These are phyloP conservation scores for Muntiacus reevesi DNA, from an alignment of 2,113 vertebrate species.

Conservation along the genomic window DNA sequence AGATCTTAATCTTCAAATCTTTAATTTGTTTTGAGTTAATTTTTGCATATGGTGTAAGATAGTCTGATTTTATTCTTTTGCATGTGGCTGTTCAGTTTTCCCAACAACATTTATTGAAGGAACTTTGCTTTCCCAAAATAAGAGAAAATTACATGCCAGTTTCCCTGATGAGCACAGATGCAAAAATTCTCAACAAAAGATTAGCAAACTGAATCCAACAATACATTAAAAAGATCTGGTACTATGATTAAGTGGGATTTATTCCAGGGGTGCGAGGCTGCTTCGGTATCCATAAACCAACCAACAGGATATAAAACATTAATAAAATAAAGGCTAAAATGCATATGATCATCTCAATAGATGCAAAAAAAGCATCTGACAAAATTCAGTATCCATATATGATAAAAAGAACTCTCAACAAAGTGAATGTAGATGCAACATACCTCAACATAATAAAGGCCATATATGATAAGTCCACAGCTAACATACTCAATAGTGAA, in stretches of 20 bases:
- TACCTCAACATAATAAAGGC: not conserved
- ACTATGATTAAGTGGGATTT: not conserved
- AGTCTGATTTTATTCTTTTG: not conserved
- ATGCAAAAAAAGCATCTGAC: not conserved
- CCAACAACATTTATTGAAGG: not conserved
- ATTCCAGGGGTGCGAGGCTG: not conserved
- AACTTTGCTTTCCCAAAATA: not conserved
- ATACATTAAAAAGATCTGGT: not conserved
- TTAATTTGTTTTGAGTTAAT: not conserved
- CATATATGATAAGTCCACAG: not conserved
- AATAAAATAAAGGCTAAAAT: not conserved
- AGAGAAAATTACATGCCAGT: not conserved
- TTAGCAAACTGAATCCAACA: not conserved
- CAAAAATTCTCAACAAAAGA: not conserved
- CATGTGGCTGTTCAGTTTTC: not conserved
- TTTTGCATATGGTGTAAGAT: not conserved
- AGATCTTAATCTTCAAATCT: not conserved
- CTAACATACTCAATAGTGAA: not conserved
- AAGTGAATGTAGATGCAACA: not conserved
- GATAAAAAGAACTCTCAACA: not conserved
- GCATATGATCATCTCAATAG: not conserved
- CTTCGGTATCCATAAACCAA: not conserved
- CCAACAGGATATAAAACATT: not conserved
- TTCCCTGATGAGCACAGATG: not conserved
- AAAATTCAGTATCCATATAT: not conserved